Base-by-base conservation (phyloP, 2,797 vertebrate species). In the Tapera naevia region DNA sequence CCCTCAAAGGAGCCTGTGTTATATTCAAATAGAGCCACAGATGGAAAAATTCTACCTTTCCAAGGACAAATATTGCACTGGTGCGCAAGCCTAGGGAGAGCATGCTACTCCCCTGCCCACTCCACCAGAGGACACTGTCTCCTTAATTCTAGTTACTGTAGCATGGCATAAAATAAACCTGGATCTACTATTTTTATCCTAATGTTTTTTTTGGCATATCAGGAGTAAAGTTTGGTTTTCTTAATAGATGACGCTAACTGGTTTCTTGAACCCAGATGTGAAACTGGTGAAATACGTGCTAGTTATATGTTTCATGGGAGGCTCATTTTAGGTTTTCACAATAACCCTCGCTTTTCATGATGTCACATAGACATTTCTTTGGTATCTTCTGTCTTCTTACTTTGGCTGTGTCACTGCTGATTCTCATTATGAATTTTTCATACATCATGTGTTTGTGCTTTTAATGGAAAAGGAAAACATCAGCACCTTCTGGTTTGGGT, bases 341-440 rank as follows among this genome's bases (percentile, higher is more conserved):
- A 2, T 14, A 70, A 32, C 32, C 46, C 39, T 58, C 17, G 3
- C 14, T 64, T 88, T 54, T 56, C 9, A 4, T 14, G 22, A 10
- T 56, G 27, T 57, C 28, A 66, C 9, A 13, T 12, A 25, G 22
- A n/a, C 24, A 16, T 51, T 74, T 69, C 27, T 37, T 22, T 2
- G 4, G 6, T 46, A 17, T 57, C 21, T 85, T 85, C 82, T 76
- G 10, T 37, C 71, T 71, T 53, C 46, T 84, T 60, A 39, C n/a
- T 90, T 76, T 79, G 70, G 14, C 58, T 71, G 15, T 19, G 19
- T 89, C 83, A 69, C 57, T 41, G 19, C 45, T 62, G 57, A 78
- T 74, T 82, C 43, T 89, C 35, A 58, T 61, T 22, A 89, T 46
- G 48, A 84, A 23, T 87, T 94, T 96, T 93, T 96, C 80, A 86